phyloP scores from a whole-genome alignment of 1,140 invertebrate genomes.

The Hylaeus anthracinus region DNA sequence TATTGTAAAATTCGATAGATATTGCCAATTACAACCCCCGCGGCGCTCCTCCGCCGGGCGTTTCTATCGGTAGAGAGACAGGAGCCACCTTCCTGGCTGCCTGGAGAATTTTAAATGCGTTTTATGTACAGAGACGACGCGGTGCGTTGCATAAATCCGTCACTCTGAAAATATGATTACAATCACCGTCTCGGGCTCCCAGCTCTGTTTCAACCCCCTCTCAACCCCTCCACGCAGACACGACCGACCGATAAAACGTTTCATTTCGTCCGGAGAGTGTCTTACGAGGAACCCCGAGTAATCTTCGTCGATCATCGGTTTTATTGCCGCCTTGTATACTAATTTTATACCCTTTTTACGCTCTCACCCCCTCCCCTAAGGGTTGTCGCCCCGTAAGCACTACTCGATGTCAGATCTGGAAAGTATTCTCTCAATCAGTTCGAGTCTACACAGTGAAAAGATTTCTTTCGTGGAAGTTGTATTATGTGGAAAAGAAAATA shows the following conservation, averaged over 20 bases:
- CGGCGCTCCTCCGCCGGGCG: slow-evolving; percentile 43
- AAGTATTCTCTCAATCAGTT: background rate
- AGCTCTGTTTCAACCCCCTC: too few species aligned
- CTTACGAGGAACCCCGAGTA: slow-evolving; percentile 50
- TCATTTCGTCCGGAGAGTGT: slow-evolving; percentile 49
- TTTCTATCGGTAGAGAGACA: slow-evolving; percentile 51
- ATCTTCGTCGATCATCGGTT: slow-evolving; percentile 63
- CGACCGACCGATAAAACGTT: slow-evolving; percentile 60
- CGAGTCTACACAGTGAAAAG: too few species aligned
- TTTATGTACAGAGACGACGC: slow-evolving; percentile 65
- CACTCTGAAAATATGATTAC: slow-evolving; percentile 66
- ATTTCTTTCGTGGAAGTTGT: too few species aligned
- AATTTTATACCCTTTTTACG: slow-evolving; percentile 54
- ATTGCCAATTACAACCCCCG: slow-evolving; percentile 72
- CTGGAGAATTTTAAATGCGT: slow-evolving; percentile 73
- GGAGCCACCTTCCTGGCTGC: slow-evolving; percentile 56
- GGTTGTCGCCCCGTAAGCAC: background rate
- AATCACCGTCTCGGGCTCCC: slow-evolving; percentile 50
- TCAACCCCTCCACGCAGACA: slow-evolving; percentile 19
- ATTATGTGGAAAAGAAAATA: too few species aligned
- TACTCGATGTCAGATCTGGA: background rate
- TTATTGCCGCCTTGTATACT: slow-evolving; percentile 61
- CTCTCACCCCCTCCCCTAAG: background rate
- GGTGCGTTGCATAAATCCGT: slow-evolving; percentile 66
- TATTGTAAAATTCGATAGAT: slow-evolving; percentile 76